Evolutionary conservation across 2,888 invertebrate species (phyloP).

Genomic region (Smittia aterrima): DNA sequence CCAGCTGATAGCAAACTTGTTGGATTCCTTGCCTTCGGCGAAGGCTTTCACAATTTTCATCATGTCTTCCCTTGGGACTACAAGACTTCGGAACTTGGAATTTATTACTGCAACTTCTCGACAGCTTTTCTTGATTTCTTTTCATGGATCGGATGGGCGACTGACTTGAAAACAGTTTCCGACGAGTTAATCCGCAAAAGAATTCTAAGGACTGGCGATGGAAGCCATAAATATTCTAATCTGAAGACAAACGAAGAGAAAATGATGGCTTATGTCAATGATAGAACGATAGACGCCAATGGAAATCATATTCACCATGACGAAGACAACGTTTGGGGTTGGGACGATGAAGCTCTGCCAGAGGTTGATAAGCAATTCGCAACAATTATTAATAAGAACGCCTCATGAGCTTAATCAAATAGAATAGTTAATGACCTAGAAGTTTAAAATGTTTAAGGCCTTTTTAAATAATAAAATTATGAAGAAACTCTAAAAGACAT

Average conservation of each 20-base stretch:
- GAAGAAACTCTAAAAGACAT: too few relatives aligned
- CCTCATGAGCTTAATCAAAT: too few relatives aligned
- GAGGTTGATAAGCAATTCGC: conserved; percentile 64
- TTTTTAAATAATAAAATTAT: too few relatives aligned
- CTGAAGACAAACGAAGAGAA: not conserved
- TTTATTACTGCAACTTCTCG: conserved; percentile 11
- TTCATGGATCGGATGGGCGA: conserved; percentile 27
- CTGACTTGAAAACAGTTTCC: conserved; percentile 31
- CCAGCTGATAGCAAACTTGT: conserved; percentile 66
- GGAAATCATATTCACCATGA: conserved; percentile 21
- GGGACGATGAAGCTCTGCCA: conserved; percentile 76
- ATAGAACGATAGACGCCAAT: conserved; percentile 8
- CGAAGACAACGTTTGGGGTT: conserved; percentile 63
- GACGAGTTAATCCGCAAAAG: conserved; percentile 1
- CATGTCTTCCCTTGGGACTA: conserved; percentile 23
- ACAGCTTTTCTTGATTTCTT: conserved; percentile 29
- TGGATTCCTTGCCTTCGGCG: conserved; percentile 27
- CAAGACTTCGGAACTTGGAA: conserved; percentile 29
- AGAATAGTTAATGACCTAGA: too few relatives aligned
- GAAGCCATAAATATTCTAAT: conserved; percentile 20
- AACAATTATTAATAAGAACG: conserved; percentile 47
- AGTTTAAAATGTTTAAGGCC: too few relatives aligned
- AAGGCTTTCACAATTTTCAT: conserved; percentile 79
- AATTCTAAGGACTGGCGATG: conserved; percentile 18
- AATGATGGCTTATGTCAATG: not conserved